These are phyloP conservation scores for Erebia aethiops DNA, from an alignment of 2,888 invertebrate genomes.

Conservation along the genomic window DNA sequence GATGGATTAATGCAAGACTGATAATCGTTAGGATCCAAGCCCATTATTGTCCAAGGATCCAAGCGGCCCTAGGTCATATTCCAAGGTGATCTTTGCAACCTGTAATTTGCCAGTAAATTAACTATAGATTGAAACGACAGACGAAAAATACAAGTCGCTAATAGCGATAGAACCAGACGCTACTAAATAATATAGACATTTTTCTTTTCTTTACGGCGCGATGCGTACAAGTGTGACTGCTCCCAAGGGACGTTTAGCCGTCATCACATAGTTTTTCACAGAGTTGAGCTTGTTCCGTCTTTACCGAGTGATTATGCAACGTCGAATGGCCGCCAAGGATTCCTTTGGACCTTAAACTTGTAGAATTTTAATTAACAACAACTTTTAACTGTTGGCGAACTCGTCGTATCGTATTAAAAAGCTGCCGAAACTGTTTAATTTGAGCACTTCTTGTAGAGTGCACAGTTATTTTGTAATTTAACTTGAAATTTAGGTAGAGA, in stretches of 20 bases:
- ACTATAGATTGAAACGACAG: not conserved
- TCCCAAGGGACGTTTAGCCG: constrained; percentile 23
- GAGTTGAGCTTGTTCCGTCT: constrained; percentile 27
- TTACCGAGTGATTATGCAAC: constrained; percentile 27
- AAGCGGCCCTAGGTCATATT: too few species aligned
- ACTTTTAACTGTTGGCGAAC: constrained; percentile 10
- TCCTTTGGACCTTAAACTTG: constrained; percentile 25
- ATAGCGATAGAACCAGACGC: not conserved
- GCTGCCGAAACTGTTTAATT: constrained; percentile 9
- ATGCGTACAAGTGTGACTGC: constrained; percentile 18
- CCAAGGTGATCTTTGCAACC: too few species aligned
- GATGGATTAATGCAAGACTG: too few species aligned
- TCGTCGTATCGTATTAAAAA: constrained; percentile 11
- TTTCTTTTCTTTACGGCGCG: not conserved
- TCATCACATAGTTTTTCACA: constrained; percentile 35
- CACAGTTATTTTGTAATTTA: constrained; percentile 2
- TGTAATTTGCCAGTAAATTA: too few species aligned
- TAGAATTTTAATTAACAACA: constrained; percentile 33
- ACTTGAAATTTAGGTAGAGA: not conserved
- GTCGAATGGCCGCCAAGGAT: constrained; percentile 23
- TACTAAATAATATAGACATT: not conserved
- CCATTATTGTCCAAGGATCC: too few species aligned
- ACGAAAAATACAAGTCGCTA: not conserved
- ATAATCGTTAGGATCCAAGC: too few species aligned
- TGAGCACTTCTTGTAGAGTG: constrained; percentile 6